Conservation (phyloP, 2,797 vertebrate genomes). For the Rhynchotus rufescens region DNA sequence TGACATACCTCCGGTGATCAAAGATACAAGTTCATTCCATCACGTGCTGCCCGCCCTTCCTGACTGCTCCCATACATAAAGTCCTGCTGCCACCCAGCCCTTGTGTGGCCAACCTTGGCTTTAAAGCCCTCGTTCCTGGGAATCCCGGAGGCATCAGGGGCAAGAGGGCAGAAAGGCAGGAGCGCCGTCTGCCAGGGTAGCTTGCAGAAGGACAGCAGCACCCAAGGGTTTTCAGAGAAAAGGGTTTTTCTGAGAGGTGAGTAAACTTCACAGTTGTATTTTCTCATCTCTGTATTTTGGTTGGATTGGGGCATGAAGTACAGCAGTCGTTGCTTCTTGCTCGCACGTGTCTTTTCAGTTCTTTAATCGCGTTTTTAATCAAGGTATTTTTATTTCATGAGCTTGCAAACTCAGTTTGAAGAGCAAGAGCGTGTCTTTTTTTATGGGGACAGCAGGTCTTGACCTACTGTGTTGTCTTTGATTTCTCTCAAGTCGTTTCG, state of each 20-base stretch:
- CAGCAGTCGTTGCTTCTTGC: background rate
- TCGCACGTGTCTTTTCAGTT: background rate
- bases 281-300: background rate
- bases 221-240: background rate
- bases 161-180: background rate
- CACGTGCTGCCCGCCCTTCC: background rate
- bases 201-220: background rate
- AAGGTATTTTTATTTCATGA: background rate
- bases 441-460: background rate
- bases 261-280: background rate
- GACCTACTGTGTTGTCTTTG: background rate
- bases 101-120: background rate
- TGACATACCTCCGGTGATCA: slow-evolving; percentile 10
- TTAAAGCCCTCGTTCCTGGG: background rate
- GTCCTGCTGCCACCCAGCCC: background rate
- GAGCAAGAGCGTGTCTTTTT: background rate
- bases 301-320: background rate
- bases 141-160: background rate
- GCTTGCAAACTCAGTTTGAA: background rate
- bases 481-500: background rate
- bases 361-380: background rate
- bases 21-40: slow-evolving; percentile 1
- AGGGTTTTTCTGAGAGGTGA: slow-evolving; percentile 17
- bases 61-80: slow-evolving; percentile 63
- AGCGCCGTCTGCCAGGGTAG: background rate